A percentile compares a stretch with the other conserved stretches of the same genome.
Evolutionary conservation across 1,140 invertebrate species (phyloP).

Genomic region (Homarus americanus): DNA sequence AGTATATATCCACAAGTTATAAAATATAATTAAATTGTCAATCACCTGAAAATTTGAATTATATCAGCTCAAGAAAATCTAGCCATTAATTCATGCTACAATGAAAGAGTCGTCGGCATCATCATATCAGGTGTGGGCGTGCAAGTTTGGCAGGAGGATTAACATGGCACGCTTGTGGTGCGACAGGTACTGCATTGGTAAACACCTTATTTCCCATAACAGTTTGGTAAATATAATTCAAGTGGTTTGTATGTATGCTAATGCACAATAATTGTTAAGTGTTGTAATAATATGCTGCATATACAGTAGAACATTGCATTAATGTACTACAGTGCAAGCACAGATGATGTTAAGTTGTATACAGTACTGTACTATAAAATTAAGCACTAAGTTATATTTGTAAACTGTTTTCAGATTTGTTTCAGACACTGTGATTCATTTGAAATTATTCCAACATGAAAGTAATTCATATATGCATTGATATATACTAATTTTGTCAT

Average conservation of each 20-base stretch:
- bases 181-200: neutral
- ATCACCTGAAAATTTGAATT: slow-evolving; percentile 13
- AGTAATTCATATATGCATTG: too few species aligned
- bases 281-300: neutral
- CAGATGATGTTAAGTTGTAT: too few species aligned
- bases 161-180: slow-evolving; percentile 25
- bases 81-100: slow-evolving; percentile 53
- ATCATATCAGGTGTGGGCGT: neutral
- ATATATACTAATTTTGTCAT: too few species aligned
- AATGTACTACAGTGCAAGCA: neutral
- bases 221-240: neutral
- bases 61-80: slow-evolving; percentile 54
- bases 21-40: slow-evolving; percentile 32
- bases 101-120: slow-evolving; percentile 37
- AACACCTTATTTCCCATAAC: neutral
- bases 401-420: too few species aligned
- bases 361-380: too few species aligned
- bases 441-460: too few species aligned
- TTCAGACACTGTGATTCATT: too few species aligned
- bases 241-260: neutral
- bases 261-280: too few species aligned
- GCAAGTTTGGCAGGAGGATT: neutral
- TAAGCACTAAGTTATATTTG: too few species aligned
- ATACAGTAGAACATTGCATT: too few species aligned
- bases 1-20: slow-evolving; percentile 29